Percentiles rank a stretch among this genome's conserved stretches.
phyloP scores from a whole-genome alignment of 2,113 vertebrate genomes.

The Lota lota region DNA sequence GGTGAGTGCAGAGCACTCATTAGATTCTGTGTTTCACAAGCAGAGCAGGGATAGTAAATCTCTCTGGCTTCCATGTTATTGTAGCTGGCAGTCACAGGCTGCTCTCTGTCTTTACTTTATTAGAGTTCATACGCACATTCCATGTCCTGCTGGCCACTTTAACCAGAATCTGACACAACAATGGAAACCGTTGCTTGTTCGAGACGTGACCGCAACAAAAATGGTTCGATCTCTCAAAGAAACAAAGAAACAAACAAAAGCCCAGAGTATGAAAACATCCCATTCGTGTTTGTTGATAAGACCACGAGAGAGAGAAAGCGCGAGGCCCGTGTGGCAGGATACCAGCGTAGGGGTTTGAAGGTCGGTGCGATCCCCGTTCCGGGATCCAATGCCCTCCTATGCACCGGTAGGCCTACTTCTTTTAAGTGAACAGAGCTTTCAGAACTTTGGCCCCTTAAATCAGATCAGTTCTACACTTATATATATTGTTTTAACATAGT shows the following conservation, averaged over 20 bases:
- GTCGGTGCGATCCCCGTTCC: too few species aligned
- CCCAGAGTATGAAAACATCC: constrained; percentile 55
- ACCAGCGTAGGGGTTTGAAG: too few species aligned
- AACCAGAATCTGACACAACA: constrained; percentile 53
- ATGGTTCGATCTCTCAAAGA: constrained; percentile 46
- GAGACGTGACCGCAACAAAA: constrained; percentile 49
- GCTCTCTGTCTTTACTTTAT: constrained; percentile 70
- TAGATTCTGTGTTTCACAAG: constrained; percentile 77
- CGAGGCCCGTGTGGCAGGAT: background rate
- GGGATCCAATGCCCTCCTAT: too few species aligned
- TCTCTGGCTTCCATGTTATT: constrained; percentile 66
- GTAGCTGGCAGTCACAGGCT: constrained; percentile 71
- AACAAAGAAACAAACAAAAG: constrained; percentile 53
- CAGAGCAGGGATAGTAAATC: constrained; percentile 73
- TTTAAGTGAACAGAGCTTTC: constrained; percentile 23
- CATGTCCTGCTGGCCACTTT: constrained; percentile 60
- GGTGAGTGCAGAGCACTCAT: constrained; percentile 64
- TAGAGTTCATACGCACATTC: constrained; percentile 64
- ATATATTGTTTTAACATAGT: constrained; percentile 30
- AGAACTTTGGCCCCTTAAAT: constrained; percentile 58
- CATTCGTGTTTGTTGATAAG: constrained; percentile 55
- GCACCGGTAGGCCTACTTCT: too few species aligned
- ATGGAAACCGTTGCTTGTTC: constrained; percentile 49
- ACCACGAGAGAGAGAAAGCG: constrained; percentile 31
- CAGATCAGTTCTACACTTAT: constrained; percentile 50